These are phyloP conservation scores for Mycalesis mineus DNA, from an alignment of 2,888 invertebrate species.

Conservation along the genomic window DNA sequence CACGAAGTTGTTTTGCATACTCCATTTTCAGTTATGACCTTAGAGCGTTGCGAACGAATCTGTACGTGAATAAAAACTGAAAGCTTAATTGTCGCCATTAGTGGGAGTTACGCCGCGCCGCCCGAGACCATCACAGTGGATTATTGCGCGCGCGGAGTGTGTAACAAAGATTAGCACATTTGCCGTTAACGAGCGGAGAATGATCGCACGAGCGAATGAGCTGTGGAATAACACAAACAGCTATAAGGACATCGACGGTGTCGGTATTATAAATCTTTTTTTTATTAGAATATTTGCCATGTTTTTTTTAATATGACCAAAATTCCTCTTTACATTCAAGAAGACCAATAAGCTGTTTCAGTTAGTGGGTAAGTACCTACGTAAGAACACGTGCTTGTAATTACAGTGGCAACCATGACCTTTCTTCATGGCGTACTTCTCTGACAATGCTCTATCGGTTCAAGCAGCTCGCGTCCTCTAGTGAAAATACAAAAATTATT, in stretches of 20 bases:
- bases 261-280: too few species aligned
- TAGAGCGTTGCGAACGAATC: conserved; percentile 18
- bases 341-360: too few species aligned
- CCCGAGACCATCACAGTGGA: conserved; percentile 53
- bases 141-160: conserved; percentile 50
- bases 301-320: too few species aligned
- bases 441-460: too few species aligned
- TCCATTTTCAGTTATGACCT: conserved; percentile 24
- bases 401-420: too few species aligned
- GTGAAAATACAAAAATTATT: too few species aligned
- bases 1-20: conserved; percentile 35
- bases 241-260: conserved; percentile 20
- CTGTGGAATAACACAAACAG: conserved; percentile 21
- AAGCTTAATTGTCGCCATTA: conserved; percentile 59
- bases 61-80: conserved; percentile 41
- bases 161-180: conserved; percentile 76
- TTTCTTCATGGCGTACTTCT: too few species aligned
- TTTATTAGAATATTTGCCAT: too few species aligned
- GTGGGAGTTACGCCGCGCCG: conserved; percentile 51
- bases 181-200: conserved; percentile 73
- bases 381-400: too few species aligned
- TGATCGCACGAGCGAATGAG: conserved; percentile 67
- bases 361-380: too few species aligned
- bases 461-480: too few species aligned
- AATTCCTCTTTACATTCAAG: too few species aligned